Conservation (phyloP, 2,113 vertebrate genomes). For the Butorides virescens region DNA sequence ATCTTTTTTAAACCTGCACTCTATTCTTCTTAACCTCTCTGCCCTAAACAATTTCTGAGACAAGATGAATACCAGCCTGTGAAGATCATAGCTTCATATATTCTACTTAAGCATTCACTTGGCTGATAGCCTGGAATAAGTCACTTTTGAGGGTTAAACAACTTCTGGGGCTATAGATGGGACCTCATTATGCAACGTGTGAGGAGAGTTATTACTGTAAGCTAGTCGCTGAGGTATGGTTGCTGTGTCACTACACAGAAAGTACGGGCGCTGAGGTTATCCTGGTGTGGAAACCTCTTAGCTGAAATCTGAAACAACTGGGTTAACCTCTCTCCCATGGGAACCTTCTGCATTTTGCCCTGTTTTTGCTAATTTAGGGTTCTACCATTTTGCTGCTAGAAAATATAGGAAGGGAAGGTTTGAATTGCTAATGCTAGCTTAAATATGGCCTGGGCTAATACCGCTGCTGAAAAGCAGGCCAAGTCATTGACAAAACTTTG, state of each 20-base stretch:
- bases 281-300: not conserved
- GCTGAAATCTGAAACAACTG: not conserved
- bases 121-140: constrained; percentile 60
- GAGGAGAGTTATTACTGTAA: not conserved
- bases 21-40: constrained; percentile 54
- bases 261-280: not conserved
- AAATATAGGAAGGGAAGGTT: not conserved
- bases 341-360: not conserved
- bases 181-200: constrained; percentile 18
- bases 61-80: constrained; percentile 34
- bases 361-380: not conserved
- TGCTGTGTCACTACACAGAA: not conserved
- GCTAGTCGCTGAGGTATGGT: not conserved
- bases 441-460: not conserved
- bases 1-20: constrained; percentile 53
- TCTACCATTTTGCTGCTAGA: not conserved
- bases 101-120: constrained; percentile 33
- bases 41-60: constrained; percentile 52
- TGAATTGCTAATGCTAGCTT: not conserved
- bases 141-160: constrained; percentile 42
- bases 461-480: not conserved
- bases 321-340: not conserved
- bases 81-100: constrained; percentile 17
- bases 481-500: not conserved
- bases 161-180: not conserved